phyloP scores from a whole-genome alignment of 2,113 vertebrate genomes.

The Electrona antarctica region DNA sequence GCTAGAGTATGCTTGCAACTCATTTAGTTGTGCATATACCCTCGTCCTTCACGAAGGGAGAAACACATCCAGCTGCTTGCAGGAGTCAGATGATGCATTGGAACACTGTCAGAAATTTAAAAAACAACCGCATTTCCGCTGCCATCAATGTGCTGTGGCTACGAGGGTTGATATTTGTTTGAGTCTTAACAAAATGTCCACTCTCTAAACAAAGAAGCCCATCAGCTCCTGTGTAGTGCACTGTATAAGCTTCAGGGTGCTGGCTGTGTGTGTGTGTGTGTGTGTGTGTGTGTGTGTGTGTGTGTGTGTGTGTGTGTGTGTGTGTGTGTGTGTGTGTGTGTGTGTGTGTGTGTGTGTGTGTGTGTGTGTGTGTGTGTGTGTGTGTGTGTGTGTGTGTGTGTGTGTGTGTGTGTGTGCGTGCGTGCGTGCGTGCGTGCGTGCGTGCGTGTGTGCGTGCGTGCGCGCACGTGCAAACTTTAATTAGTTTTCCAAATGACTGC shows the following conservation, averaged over 20 bases:
- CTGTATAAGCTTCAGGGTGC: constrained; percentile 48
- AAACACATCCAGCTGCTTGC: too few species aligned
- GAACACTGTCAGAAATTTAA: constrained; percentile 1
- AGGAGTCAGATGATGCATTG: too few species aligned
- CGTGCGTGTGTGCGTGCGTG: too few species aligned
- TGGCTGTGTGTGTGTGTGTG: constrained; percentile 29
- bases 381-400: constrained; percentile 31
- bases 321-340: constrained; percentile 33
- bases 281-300: constrained; percentile 35
- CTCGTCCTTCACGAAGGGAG: too few species aligned
- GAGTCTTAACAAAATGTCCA: constrained; percentile 40
- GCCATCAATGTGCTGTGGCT: constrained; percentile 39
- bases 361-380: constrained; percentile 35
- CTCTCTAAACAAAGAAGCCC: constrained; percentile 50
- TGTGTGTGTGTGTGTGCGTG: constrained; percentile 35
- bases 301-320: constrained; percentile 35
- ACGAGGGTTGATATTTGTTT: constrained; percentile 41
- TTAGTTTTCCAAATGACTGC: constrained; percentile 66
- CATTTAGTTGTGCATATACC: too few species aligned
- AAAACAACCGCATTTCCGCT: constrained; percentile 3
- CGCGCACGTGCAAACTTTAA: too few species aligned
- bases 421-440: too few species aligned
- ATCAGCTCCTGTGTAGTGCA: constrained; percentile 32
- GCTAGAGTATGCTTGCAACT: too few species aligned
- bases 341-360: constrained; percentile 32